Conservation (phyloP, 2,888 invertebrate species). For the Athetis lepigone region DNA sequence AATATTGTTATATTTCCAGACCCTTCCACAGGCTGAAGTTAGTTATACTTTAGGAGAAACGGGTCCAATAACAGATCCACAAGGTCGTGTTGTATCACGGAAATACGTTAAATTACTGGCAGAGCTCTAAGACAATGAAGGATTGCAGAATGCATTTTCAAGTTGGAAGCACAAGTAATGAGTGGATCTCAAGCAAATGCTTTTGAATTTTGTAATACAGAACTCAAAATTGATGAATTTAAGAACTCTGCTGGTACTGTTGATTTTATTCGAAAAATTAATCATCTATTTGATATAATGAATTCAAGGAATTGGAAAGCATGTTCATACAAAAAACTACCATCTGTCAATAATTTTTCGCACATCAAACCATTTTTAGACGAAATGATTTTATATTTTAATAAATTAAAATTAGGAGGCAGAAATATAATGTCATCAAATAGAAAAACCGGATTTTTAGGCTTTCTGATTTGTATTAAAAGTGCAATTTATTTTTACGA, state of each 20-base stretch:
- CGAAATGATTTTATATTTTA: conserved; percentile 1
- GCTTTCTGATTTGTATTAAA: conserved; percentile 1
- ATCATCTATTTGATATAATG: conserved; percentile 12
- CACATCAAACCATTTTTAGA: conserved; percentile 6
- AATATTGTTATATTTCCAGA: conserved; percentile 22
- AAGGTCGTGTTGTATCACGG: conserved; percentile 16
- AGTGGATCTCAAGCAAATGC: conserved; percentile 2
- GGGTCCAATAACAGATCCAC: conserved; percentile 4
- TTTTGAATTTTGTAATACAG: conserved; percentile 2
- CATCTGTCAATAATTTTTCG: not conserved
- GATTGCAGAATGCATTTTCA: conserved; percentile 11
- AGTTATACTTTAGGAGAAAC: conserved; percentile 31
- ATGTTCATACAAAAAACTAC: too few relatives aligned
- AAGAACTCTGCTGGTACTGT: not conserved
- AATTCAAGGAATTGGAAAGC: conserved; percentile 14
- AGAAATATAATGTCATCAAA: conserved; percentile 8
- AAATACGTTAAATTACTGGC: conserved; percentile 15
- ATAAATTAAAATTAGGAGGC: conserved; percentile 4
- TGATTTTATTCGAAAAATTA: conserved; percentile 1
- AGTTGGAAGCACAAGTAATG: conserved; percentile 4
- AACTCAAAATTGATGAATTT: conserved; percentile 2
- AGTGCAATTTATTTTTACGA: conserved; percentile 6
- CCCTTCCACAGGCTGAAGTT: conserved; percentile 34
- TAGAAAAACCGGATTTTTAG: conserved; percentile 5
- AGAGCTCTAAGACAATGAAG: conserved; percentile 18